These are phyloP conservation scores for Buathra laborator DNA, from an alignment of 2,888 invertebrate genomes.

Conservation along the genomic window DNA sequence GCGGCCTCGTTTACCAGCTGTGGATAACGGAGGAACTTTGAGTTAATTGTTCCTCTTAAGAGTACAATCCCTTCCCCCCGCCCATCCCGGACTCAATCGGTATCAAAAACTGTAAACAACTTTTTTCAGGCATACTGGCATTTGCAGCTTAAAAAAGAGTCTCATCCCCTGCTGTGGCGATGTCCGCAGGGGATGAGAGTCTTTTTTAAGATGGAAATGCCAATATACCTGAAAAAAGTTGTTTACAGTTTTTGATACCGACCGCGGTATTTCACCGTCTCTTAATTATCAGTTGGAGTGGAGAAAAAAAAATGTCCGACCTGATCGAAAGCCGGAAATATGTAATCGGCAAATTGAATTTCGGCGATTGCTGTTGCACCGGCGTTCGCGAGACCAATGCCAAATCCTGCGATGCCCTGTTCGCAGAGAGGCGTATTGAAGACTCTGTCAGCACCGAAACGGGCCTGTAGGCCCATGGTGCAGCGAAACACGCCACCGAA, in stretches of 20 bases:
- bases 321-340: constrained; percentile 99
- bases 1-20: constrained; percentile 96
- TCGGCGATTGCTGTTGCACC: constrained; percentile 99
- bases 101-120: too few species aligned
- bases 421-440: constrained; percentile 99
- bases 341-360: constrained; percentile 99
- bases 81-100: too few species aligned
- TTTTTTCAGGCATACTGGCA: too few species aligned
- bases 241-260: too few species aligned
- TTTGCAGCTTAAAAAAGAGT: background rate
- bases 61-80: background rate
- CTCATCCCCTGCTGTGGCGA: too few species aligned
- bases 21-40: constrained; percentile 6
- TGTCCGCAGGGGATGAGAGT: too few species aligned
- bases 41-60: background rate
- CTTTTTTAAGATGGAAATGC: too few species aligned
- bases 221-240: too few species aligned
- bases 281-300: background rate
- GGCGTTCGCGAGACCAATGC: constrained; percentile 95
- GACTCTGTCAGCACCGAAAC: constrained; percentile 96
- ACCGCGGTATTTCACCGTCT: background rate
- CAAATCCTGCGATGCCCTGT: constrained; percentile 99
- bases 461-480: constrained; percentile 95
- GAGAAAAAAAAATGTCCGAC: constrained; percentile 84
- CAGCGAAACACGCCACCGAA: constrained; percentile 99